Evolutionary conservation across 1,140 invertebrate species (phyloP), one percentile per base, ranked within the genome.

Genomic region (Semibalanus balanoides): DNA sequence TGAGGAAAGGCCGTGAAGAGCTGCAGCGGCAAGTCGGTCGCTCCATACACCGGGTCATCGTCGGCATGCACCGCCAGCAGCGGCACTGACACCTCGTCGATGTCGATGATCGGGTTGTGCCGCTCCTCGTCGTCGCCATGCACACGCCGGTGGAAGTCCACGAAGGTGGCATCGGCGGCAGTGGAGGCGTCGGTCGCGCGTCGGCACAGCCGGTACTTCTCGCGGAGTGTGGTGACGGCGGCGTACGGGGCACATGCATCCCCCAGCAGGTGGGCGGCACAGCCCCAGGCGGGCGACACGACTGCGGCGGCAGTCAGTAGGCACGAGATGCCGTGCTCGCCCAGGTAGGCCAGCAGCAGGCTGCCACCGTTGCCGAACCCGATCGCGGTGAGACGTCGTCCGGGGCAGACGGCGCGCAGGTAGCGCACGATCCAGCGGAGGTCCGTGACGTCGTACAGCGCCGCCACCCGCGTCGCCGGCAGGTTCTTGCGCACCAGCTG

Each of bases 41-140:
- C 74, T 7, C 30, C 29, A 27, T 64, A 31, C 30, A 75, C 74
- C 43, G 74, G 74, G 40, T 75, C 74, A 27, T 75, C 74, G 29
- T 30, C 30, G 35, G 17, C 28, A 25, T 75, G 74, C 11, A 75
- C 17, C 64, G 74, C 74, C 7, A 75, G 35, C 74, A 75, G 40
- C 9, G 74, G 74, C 29, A 75, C 74, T 3, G 17, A 17, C 73
- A 75, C 73, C 40, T 75, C 74, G 73, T 75, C 74, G 29, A 40
- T 71, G 35, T 75, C 74, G 43, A 43, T 31, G 30, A 75, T 19
- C 9, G 74, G 74, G 73, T 75, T 75, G 30, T 31, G 30, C 1
- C 40, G 29, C 73, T 75, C 74, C 17, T 25, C 22, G 51, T 64
- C 51, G 22, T 64, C 51, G 9, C 51, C 51, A 19, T 64, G 51